These are phyloP conservation scores for Gulo gulo DNA, from an alignment of 2,113 vertebrate species.

Conservation along the genomic window DNA sequence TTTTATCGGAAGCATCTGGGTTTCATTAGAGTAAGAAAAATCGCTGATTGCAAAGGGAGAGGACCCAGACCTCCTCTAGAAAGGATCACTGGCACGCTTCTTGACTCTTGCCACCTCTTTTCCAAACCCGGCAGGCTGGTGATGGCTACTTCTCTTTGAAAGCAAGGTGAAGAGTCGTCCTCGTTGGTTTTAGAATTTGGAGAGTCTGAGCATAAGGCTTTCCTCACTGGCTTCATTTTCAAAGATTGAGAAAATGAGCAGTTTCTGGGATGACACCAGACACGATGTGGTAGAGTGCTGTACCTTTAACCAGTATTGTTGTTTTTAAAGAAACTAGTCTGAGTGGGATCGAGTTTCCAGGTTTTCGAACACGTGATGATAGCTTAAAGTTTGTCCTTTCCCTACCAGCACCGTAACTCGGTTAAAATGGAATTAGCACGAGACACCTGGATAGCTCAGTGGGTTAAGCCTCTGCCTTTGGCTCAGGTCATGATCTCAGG, in stretches of 20 bases:
- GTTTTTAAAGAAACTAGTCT: background rate
- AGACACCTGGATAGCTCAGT: too few species aligned
- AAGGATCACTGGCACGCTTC: background rate
- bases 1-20: slow-evolving; percentile 69
- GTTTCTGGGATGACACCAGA: background rate
- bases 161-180: background rate
- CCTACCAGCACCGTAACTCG: background rate
- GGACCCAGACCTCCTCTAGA: background rate
- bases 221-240: background rate
- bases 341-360: background rate
- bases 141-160: background rate
- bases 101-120: background rate
- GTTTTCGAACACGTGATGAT: background rate
- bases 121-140: background rate
- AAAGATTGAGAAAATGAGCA: slow-evolving; percentile 6
- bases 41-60: slow-evolving; percentile 51
- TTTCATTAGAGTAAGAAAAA: slow-evolving; percentile 74
- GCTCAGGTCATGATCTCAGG: too few species aligned
- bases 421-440: background rate
- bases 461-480: too few species aligned
- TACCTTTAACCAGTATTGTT: background rate
- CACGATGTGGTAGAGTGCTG: background rate
- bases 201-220: background rate
- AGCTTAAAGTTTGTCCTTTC: background rate
- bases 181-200: background rate